phyloP scores from a whole-genome alignment of 37 sponge, comb jelly and placozoan species.

The Mnemiopsis leidyi region DNA sequence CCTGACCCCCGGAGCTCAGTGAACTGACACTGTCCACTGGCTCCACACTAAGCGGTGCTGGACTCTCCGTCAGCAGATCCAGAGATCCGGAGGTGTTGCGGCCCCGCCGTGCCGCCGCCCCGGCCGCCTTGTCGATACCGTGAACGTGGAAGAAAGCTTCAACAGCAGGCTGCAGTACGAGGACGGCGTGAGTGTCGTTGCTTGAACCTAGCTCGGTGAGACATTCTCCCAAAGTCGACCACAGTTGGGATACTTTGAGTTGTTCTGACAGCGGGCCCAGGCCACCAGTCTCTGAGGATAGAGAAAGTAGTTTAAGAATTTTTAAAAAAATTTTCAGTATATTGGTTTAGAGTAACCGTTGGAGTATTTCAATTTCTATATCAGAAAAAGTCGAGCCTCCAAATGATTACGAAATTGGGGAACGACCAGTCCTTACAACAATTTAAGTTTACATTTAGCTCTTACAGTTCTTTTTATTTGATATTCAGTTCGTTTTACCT shows the following conservation, averaged over 20 bases:
- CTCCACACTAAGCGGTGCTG: slow-evolving; percentile 56
- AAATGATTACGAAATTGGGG: too few relatives aligned
- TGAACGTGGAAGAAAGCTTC: slow-evolving; percentile 98
- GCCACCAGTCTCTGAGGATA: slow-evolving; percentile 13
- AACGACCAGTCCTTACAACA: too few relatives aligned
- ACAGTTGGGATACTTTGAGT: slow-evolving; percentile 83
- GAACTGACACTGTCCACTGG: slow-evolving; percentile 45
- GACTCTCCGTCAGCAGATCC: slow-evolving; percentile 23
- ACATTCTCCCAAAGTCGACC: slow-evolving; percentile 83
- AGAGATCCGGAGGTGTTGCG: slow-evolving; percentile 24
- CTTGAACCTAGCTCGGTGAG: slow-evolving; percentile 80
- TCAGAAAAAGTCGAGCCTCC: neutral
- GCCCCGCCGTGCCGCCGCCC: neutral
- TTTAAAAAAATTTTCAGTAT: too few relatives aligned
- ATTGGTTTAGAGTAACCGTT: neutral
- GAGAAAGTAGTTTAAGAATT: neutral
- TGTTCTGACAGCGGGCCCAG: slow-evolving; percentile 72
- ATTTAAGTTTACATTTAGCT: too few relatives aligned
- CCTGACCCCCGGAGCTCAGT: slow-evolving; percentile 30
- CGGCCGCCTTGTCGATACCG: slow-evolving; percentile 67
- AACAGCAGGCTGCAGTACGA: slow-evolving; percentile 90
- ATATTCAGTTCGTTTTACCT: too few relatives aligned
- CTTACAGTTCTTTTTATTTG: too few relatives aligned
- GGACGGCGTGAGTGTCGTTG: slow-evolving; percentile 92
- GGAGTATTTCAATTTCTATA: neutral